A percentile compares a stretch with the other conserved stretches of the same genome.
phyloP scores from a whole-genome alignment of 2,113 vertebrate genomes.

The Manacus vitellinus region DNA sequence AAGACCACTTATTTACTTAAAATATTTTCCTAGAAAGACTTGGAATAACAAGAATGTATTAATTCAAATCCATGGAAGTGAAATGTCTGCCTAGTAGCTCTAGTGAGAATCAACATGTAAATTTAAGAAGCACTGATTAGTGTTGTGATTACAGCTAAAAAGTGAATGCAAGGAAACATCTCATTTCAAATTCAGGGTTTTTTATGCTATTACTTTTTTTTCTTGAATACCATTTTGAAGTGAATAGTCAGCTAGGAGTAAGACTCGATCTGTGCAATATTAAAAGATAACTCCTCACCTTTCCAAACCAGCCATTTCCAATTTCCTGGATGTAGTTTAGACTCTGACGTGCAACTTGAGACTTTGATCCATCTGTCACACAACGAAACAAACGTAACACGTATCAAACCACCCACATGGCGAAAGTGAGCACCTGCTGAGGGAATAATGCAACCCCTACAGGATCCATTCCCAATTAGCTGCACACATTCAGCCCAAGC shows the following conservation, averaged over 20 bases:
- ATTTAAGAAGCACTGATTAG: neutral
- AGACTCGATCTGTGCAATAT: neutral
- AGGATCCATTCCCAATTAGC: neutral
- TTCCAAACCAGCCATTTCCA: conserved; percentile 96
- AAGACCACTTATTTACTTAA: neutral
- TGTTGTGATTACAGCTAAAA: neutral
- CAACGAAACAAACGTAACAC: neutral
- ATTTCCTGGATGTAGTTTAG: conserved; percentile 98
- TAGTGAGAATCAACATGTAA: neutral
- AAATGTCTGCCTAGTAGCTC: neutral
- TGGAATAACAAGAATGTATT: neutral
- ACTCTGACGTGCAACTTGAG: conserved; percentile 89
- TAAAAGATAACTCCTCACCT: conserved; percentile 76
- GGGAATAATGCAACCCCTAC: neutral
- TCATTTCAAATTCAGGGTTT: neutral
- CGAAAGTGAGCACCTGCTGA: neutral
- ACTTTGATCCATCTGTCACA: conserved; percentile 83
- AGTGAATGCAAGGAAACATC: neutral
- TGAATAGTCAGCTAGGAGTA: neutral
- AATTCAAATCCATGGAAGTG: neutral
- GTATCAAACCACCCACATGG: neutral
- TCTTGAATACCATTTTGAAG: neutral
- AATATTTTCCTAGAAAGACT: neutral
- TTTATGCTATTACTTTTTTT: neutral
- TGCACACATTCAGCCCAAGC: neutral